These are phyloP conservation scores for Manis pentadactyla DNA, from an alignment of 2,797 vertebrate genomes.

Conservation along the genomic window DNA sequence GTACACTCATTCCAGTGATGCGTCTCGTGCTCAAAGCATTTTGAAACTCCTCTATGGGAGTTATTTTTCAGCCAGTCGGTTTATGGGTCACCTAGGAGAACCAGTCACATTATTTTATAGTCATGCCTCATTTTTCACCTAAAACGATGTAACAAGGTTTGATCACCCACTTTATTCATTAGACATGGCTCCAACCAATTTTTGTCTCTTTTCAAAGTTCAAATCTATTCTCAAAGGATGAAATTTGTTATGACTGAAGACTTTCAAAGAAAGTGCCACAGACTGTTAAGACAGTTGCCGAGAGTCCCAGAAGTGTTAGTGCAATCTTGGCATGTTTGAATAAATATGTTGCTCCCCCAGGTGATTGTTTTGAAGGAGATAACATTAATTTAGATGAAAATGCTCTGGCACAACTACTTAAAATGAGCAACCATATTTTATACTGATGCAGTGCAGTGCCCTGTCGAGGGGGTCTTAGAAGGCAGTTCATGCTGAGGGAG, in stretches of 20 bases:
- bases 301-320: constrained; percentile 31
- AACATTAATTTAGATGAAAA: background rate
- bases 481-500: background rate
- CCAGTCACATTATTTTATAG: constrained; percentile 78
- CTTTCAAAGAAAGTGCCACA: constrained; percentile 64
- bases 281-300: background rate
- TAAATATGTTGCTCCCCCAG: constrained; percentile 8
- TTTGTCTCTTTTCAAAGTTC: constrained; percentile 78
- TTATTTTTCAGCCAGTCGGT: constrained; percentile 62
- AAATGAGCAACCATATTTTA: background rate
- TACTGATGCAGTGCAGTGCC: background rate
- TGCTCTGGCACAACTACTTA: background rate
- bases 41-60: constrained; percentile 54
- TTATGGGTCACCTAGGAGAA: constrained; percentile 79
- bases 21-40: constrained; percentile 3
- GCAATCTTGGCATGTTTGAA: background rate
- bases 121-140: constrained; percentile 82
- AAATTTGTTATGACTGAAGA: constrained; percentile 67
- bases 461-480: background rate
- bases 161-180: constrained; percentile 80
- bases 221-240: constrained; percentile 74
- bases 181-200: constrained; percentile 70
- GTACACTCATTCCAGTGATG: background rate
- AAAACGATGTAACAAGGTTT: constrained; percentile 76
- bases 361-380: constrained; percentile 26